Evolutionary conservation across 1,140 invertebrate genomes (phyloP).

Genomic region (Acromyrmex charruanus): DNA sequence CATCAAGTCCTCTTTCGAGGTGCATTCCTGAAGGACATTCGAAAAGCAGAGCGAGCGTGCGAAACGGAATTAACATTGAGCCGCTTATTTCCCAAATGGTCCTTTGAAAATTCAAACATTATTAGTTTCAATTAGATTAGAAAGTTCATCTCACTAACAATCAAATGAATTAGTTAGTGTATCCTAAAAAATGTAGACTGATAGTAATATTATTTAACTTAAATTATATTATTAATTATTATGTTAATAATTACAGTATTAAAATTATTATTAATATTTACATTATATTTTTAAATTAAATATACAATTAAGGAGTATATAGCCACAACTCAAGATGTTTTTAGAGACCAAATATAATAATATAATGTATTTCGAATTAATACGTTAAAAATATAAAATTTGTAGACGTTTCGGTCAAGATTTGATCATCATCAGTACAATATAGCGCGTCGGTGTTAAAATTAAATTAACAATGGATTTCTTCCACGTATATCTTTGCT

Average conservation of each 20-base stretch:
- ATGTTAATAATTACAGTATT: not conserved
- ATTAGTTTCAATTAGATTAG: not conserved
- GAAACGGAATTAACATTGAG: constrained; percentile 25
- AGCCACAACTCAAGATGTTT: no score
- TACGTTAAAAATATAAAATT: no score
- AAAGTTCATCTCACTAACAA: not conserved
- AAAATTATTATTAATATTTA: not conserved
- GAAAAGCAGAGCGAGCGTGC: not conserved
- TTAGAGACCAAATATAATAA: no score
- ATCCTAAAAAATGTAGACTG: not conserved
- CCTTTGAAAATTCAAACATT: not conserved
- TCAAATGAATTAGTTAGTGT: not conserved
- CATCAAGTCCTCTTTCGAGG: constrained; percentile 12
- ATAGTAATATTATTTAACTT: not conserved
- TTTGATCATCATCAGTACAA: no score
- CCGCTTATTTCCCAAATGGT: constrained; percentile 12
- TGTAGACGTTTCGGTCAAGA: no score
- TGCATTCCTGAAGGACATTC: constrained; percentile 5
- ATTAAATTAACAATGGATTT: no score
- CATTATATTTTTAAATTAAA: not conserved
- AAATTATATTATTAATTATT: not conserved
- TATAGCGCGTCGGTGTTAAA: no score
- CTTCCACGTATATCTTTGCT: no score
- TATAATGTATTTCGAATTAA: no score
- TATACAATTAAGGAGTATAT: no score